These are phyloP conservation scores for Drosophila kepulauana DNA, from an alignment of 1,140 invertebrate species.

Conservation along the genomic window DNA sequence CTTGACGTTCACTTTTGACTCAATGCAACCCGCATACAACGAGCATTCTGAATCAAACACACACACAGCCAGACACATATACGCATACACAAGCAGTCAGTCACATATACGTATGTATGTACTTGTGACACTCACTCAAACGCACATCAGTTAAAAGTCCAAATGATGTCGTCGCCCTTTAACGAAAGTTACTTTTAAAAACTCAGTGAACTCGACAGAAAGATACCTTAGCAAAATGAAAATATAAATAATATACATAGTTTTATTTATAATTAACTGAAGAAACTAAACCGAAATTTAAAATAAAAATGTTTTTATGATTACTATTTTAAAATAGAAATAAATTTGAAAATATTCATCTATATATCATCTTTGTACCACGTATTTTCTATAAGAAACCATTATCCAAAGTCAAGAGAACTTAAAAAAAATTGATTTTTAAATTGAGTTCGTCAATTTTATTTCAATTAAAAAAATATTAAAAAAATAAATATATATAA, in stretches of 20 bases:
- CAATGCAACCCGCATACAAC: slow-evolving; percentile 68
- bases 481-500: no score
- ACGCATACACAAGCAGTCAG: slow-evolving; percentile 14
- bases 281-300: no score
- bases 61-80: slow-evolving; percentile 4
- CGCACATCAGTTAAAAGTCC: slow-evolving; percentile 39
- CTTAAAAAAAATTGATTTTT: no score
- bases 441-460: no score
- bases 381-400: no score
- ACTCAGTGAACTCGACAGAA: neutral
- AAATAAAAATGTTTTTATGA: no score
- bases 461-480: no score
- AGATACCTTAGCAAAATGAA: neutral
- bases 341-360: no score
- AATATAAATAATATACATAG: neutral
- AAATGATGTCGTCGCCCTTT: slow-evolving; percentile 61
- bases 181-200: slow-evolving; percentile 18
- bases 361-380: no score
- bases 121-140: slow-evolving; percentile 11
- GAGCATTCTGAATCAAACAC: slow-evolving; percentile 53
- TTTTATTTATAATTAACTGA: no score
- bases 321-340: no score
- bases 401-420: no score
- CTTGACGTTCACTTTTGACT: slow-evolving; percentile 62
- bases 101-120: slow-evolving; percentile 8